Base-by-base conservation (phyloP, 2,888 invertebrate species). In the Drosophila neonasuta region DNA sequence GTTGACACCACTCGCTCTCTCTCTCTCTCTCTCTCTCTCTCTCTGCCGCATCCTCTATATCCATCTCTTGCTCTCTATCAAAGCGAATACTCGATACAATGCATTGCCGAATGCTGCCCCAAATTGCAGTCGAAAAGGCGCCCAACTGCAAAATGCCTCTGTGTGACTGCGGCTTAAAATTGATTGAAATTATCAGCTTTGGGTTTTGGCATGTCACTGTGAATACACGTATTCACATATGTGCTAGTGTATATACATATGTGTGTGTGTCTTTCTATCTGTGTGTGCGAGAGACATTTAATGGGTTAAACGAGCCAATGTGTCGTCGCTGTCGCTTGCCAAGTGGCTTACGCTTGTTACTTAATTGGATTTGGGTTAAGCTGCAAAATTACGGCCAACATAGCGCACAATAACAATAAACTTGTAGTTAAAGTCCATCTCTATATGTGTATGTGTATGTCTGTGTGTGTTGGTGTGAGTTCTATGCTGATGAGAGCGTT, bases 171-270 rank as follows among this genome's bases (percentile, higher is more conserved):
- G 71, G 84, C 83, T 85, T 85, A 85, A 85, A 87, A 86, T 84
- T 87, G 84, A 87, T 85, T 85, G 84, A 85, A 85, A 85, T 85
- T 87, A 87, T 87, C 87, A 79, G 87, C 87, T 87, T 74, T 78
- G 77, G 79, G 70, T 80, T 87, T 74, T 82, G 83, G 74, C 86
- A 87, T 75, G 69, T 81, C 72, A 71, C 50, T 77, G 52, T 67
- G 39, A 62, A 46, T 52, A 45, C 42, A 42, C 49, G 11, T 42
- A 2, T 24, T 39, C 50, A 24, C 54, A 15, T 49, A 17, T 51
- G 10, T 24, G n/a, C 36, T 36, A n/a, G 9, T 32, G 10, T 20
- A 7, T 9, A 9, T 13, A 13, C 13, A 13, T 13, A 13, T 17
- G 30, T 49, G 13, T 55, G 50, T 32, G 7, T 39, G 39, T 3